These are phyloP conservation scores for Hydrocynus forskahlii DNA, from an alignment of 2,797 vertebrate genomes.

Conservation along the genomic window DNA sequence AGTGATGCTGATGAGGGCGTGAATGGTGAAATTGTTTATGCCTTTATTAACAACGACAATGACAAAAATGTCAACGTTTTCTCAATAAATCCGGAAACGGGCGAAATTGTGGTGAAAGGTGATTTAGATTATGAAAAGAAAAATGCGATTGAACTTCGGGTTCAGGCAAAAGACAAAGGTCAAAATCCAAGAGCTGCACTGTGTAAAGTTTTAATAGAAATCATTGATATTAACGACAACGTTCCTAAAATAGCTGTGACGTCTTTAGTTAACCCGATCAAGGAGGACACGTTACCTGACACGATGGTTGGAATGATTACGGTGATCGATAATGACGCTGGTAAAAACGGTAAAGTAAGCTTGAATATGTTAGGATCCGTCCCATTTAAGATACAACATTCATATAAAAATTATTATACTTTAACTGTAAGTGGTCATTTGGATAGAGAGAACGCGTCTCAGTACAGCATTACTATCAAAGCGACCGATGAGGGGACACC, in stretches of 20 bases:
- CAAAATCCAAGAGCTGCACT: conserved; percentile 8
- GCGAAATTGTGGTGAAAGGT: conserved; percentile 39
- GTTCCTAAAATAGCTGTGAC: conserved; percentile 48
- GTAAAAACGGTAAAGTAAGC: conserved; percentile 44
- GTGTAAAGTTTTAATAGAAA: conserved; percentile 51
- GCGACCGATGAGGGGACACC: conserved; percentile 55
- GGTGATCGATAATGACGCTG: conserved; percentile 51
- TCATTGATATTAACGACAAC: conserved; percentile 52
- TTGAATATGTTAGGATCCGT: conserved; percentile 12
- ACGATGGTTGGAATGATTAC: conserved; percentile 50
- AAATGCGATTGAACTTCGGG: conserved; percentile 45
- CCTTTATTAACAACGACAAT: conserved; percentile 41
- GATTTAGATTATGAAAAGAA: conserved; percentile 45
- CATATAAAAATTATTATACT: conserved; percentile 56
- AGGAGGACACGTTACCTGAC: conserved; percentile 33
- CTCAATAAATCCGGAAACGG: conserved; percentile 29
- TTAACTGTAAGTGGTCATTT: conserved; percentile 42
- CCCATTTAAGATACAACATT: conserved; percentile 49
- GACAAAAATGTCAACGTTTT: conserved; percentile 35
- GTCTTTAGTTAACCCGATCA: conserved; percentile 40
- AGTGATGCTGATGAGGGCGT: too few relatives aligned
- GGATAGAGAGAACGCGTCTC: conserved; percentile 46
- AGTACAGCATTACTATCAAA: conserved; percentile 48
- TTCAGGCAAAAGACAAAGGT: conserved; percentile 50
- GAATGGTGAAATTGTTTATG: conserved; percentile 47